Percentiles rank a stretch among this genome's conserved stretches.
phyloP scores from a whole-genome alignment of 2,888 invertebrate genomes.

The Leptopilina drosophilae region DNA sequence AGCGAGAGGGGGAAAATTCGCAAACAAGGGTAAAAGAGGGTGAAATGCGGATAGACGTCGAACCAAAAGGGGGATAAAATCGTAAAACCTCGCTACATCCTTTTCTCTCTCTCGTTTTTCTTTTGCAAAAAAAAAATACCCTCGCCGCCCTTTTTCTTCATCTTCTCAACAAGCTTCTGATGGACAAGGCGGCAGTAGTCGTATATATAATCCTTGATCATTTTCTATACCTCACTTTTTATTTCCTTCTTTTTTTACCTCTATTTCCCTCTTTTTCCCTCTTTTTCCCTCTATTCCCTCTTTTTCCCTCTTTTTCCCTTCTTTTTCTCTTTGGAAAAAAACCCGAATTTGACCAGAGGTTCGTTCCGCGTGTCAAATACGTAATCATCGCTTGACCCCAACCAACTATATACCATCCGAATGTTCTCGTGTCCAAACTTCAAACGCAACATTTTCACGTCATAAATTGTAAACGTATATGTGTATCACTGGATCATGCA shows the following conservation, averaged over 20 bases:
- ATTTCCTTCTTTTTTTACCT: too few relatives aligned
- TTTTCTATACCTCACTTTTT: background rate
- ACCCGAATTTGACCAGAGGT: slow-evolving; percentile 45
- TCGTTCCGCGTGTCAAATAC: slow-evolving; percentile 46
- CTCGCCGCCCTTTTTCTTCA: slow-evolving; percentile 4
- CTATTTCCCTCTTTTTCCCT: too few relatives aligned
- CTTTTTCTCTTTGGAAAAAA: too few relatives aligned
- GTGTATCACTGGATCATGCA: slow-evolving; percentile 23
- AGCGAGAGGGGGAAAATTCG: background rate
- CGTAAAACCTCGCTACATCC: slow-evolving; percentile 6
- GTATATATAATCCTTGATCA: slow-evolving; percentile 49
- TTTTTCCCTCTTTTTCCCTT: too few relatives aligned
- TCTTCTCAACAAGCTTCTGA: slow-evolving; percentile 46
- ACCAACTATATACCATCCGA: background rate
- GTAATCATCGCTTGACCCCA: slow-evolving; percentile 6
- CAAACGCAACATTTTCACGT: slow-evolving; percentile 55
- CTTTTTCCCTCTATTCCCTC: too few relatives aligned
- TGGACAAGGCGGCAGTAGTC: slow-evolving; percentile 48
- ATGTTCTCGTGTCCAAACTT: slow-evolving; percentile 53
- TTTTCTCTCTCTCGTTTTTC: slow-evolving; percentile 8
- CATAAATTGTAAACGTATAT: background rate
- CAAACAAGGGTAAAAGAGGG: slow-evolving; percentile 36
- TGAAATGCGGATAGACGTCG: slow-evolving; percentile 22
- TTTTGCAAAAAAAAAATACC: background rate
- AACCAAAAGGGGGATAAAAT: slow-evolving; percentile 22